Base-by-base conservation (phyloP, 1,140 invertebrate species). In the Lepidostoma basale region DNA sequence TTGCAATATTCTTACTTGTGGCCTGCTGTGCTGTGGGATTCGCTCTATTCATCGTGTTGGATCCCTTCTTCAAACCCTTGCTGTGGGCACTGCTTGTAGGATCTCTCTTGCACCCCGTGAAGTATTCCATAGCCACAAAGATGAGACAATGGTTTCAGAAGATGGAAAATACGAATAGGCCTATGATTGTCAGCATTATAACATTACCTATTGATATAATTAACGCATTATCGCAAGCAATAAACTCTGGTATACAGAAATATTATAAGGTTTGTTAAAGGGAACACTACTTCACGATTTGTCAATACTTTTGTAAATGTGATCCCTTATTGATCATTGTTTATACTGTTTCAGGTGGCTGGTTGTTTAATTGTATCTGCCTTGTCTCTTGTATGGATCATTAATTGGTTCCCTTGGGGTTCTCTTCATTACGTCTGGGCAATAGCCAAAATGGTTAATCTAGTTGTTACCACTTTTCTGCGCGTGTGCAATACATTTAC, bases 11-110 rank as follows among this genome's bases (percentile, higher is more conserved):
- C 68, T 82, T 92, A 22, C 76, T 92, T 58, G 81, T 86, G 30
- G 76, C 90, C 40, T 86, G 87, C 70, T 87, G 86, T 74, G 86
- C 85, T 1, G 91, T 90, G 9, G 84, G 88, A 22, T 91, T 89
- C 74, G 92, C 93, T 3, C 85, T 97, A 12, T 96, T 94, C 76
- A 76, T 87, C 16, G 85, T 87, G 25, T 79, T 98, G 3, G 90
- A 93, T 76, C 94, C 95, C 0, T 98, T 98, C 80, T 86, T 98
- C 14, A 91, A 94, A 74, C 94, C 96, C 0, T 77, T 98, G 28
- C 86, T 98, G 65, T 99, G 96, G 96, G 96, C 96, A 3, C 81
- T 98, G 45, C 79, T 99, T 12, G 94, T 95, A 49, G 95, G 95
- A 10, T 93, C 93, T 6, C 90, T 95, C 30, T 83, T 98, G 22